Evolutionary conservation across 1,140 invertebrate genomes (phyloP).

Genomic region (Drosophila yakuba): DNA sequence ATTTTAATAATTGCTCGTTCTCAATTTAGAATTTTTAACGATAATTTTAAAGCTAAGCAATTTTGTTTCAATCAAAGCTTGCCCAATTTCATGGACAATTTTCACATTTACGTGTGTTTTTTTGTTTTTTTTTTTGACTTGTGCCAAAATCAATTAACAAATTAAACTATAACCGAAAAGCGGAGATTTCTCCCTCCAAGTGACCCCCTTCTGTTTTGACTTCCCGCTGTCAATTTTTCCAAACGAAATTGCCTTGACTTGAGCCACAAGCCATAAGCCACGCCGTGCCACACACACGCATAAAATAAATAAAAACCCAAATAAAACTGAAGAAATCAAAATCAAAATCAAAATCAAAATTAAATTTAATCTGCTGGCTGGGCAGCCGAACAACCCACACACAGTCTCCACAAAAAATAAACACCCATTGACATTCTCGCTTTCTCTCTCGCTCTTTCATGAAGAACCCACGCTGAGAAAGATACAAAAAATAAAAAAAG

Average conservation of each 20-base stretch:
- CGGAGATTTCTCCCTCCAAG: slow-evolving; percentile 14
- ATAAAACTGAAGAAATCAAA: slow-evolving; percentile 34
- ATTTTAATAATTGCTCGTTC: neutral
- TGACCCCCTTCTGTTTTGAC: slow-evolving; percentile 50
- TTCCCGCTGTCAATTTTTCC: slow-evolving; percentile 67
- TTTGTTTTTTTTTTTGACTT: slow-evolving; percentile 51
- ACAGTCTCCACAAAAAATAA: slow-evolving; percentile 1
- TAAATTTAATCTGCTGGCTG: slow-evolving; percentile 45
- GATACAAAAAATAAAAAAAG: neutral
- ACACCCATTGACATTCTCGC: slow-evolving; percentile 33
- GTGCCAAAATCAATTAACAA: slow-evolving; percentile 73
- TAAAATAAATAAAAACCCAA: slow-evolving; percentile 6
- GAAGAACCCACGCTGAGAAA: slow-evolving; percentile 19
- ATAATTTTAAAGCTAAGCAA: neutral
- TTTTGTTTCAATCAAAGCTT: slow-evolving; percentile 48
- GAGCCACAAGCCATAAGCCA: slow-evolving; percentile 78
- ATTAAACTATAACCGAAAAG: slow-evolving; percentile 37
- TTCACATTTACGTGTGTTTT: slow-evolving; percentile 4
- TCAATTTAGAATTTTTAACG: neutral
- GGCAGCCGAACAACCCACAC: slow-evolving; percentile 35
- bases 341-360: slow-evolving; percentile 36
- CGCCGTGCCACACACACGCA: slow-evolving; percentile 19
- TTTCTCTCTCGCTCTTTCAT: slow-evolving; percentile 11
- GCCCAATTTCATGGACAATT: slow-evolving; percentile 62
- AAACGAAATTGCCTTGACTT: slow-evolving; percentile 63